Conservation (phyloP, 2,797 vertebrate genomes). For the Babyrousa celebensis region DNA sequence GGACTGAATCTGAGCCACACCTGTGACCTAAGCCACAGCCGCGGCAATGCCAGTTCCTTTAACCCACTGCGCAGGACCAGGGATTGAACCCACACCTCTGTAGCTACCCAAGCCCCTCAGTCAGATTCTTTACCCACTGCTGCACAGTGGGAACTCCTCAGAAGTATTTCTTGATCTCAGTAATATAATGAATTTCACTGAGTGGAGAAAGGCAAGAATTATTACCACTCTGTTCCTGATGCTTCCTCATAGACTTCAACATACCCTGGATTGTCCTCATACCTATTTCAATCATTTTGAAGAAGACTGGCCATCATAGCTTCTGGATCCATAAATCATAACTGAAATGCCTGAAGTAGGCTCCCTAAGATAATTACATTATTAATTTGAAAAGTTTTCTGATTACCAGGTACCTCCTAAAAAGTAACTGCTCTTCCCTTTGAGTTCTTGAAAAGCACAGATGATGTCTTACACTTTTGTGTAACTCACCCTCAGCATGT, state of each 20-base stretch:
- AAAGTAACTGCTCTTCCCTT: slow-evolving; percentile 18
- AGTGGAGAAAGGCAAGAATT: not conserved
- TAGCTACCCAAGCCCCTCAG: no score
- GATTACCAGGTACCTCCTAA: not conserved
- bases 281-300: not conserved
- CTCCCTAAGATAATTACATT: not conserved
- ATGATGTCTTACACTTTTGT: not conserved
- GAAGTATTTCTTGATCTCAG: not conserved
- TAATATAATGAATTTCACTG: not conserved
- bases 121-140: no score
- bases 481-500: not conserved
- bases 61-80: no score
- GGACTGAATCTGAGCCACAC: no score
- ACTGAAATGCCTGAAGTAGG: slow-evolving; percentile 44
- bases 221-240: not conserved
- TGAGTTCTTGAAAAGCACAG: not conserved
- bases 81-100: no score
- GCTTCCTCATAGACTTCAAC: not conserved
- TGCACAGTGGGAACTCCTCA: no score
- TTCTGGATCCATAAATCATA: slow-evolving; percentile 13
- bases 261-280: not conserved
- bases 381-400: slow-evolving; percentile 33
- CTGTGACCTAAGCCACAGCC: no score
- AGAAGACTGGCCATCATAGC: not conserved
- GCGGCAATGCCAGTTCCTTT: no score